Percentiles rank a stretch among this genome's conserved stretches.
These are phyloP conservation scores for Corythoichthys haematopterus DNA, from an alignment of 2,113 vertebrate species.

Conservation along the genomic window DNA sequence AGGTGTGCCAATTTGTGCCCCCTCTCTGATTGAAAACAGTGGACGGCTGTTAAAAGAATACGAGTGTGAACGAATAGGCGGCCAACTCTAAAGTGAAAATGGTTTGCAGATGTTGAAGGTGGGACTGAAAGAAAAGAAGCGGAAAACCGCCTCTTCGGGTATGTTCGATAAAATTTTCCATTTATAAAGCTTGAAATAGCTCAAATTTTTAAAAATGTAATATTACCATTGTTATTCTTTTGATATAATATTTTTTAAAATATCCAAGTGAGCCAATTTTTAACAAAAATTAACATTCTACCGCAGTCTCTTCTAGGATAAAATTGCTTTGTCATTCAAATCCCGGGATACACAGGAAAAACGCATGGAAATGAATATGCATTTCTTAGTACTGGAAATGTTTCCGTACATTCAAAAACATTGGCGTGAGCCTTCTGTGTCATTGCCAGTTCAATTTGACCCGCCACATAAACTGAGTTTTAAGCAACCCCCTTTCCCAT, in stretches of 20 bases:
- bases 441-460: neutral
- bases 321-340: neutral
- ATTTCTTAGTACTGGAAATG: neutral
- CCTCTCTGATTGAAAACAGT: conserved; percentile 58
- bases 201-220: neutral
- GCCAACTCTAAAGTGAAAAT: conserved; percentile 60
- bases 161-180: neutral
- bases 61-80: conserved; percentile 50
- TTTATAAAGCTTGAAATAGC: neutral
- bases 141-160: neutral
- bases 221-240: neutral
- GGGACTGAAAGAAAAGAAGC: conserved; percentile 26
- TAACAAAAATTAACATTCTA: no score
- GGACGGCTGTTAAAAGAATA: conserved; percentile 64
- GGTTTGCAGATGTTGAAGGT: conserved; percentile 61
- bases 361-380: neutral
- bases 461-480: conserved; percentile 14
- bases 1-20: conserved; percentile 54
- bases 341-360: neutral
- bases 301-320: no score
- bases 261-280: no score
- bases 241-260: no score
- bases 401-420: neutral
- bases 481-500: conserved; percentile 19
- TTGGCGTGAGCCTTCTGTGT: neutral